Evolutionary conservation across 64 coral and sea anemone species (phyloP).

Genomic region (Hydrozoanthus tunicans): DNA sequence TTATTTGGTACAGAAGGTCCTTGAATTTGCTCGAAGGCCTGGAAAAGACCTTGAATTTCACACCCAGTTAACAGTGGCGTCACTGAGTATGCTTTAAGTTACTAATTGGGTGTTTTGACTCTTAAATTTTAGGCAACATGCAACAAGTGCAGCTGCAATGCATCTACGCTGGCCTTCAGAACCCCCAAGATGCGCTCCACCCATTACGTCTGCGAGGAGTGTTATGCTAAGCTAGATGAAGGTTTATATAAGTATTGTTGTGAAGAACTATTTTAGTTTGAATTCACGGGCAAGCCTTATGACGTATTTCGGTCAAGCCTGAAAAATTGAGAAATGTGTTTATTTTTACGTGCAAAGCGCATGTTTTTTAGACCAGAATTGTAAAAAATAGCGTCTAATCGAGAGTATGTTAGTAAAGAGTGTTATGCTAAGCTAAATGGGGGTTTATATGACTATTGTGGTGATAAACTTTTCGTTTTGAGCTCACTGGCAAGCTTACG

Average conservation of each 20-base stretch:
- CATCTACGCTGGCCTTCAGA: constrained; percentile 61
- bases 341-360: no score
- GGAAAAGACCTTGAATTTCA: not conserved
- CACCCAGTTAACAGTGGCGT: not conserved
- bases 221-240: constrained; percentile 67
- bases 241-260: constrained; percentile 6
- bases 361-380: no score
- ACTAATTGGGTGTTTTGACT: not conserved
- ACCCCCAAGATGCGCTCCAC: constrained; percentile 70
- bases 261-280: not conserved
- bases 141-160: constrained; percentile 70
- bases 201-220: constrained; percentile 84
- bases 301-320: no score
- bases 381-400: no score
- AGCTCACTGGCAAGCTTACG: not conserved
- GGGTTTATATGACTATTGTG: constrained; percentile 8
- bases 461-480: not conserved
- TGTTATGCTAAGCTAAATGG: constrained; percentile 31
- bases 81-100: not conserved
- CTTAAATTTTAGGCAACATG: constrained; percentile 52
- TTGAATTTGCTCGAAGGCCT: no score
- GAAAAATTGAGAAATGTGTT: no score
- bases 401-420: no score
- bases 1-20: no score
- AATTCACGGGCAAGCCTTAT: not conserved